Base-by-base conservation (phyloP, 1,140 invertebrate genomes). In the Euwallacea fornicatus region DNA sequence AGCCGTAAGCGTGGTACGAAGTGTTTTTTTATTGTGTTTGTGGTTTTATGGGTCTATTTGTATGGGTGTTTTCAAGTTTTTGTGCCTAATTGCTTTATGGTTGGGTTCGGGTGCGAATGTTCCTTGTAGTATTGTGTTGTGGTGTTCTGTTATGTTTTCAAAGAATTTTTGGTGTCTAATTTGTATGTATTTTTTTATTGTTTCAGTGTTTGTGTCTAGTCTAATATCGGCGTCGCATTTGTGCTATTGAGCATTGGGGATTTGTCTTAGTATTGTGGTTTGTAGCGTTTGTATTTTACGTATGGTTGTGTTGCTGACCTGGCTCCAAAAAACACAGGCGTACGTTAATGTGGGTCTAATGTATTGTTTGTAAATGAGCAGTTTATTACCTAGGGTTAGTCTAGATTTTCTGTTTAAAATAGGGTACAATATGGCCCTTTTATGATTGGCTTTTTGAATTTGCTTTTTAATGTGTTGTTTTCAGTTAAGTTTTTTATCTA, bases 311-410 rank as follows among this genome's bases (percentile, higher is more conserved):
- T 7, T 56, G 2, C 8, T 13, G 1, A 7, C 15, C 8, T 8
- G 8, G 7, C 54, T 2, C 58, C 41, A 60, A 2, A 3, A 3
- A 11, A 8, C 58, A 11, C 9, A 11, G 6, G 9, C 16, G 16
- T 60, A 60, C 21, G 41, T 42, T 4, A 9, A 42, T 41, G 10
- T 42, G 21, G 16, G 16, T 1, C 16, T 1, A 6, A 63, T 63
- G 7, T n/a, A 8, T 13, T 53, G 16, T 54, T 54, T 65, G 41
- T 53, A 65, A 42, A 53, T 65, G 44, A 63, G 9, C 1, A 47
- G 7, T 47, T 63, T 63, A 47, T 44, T 65, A 8, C 41, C 41
- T 9, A 54, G 11, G 6, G 0, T n/a, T 9, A 54, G 16, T 54
- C 53, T 65, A 7, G 15, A 33, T 53, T 54, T 65, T 3, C 11